Base-by-base conservation (phyloP, 2,888 invertebrate genomes). In the Ophioninae sp. region DNA sequence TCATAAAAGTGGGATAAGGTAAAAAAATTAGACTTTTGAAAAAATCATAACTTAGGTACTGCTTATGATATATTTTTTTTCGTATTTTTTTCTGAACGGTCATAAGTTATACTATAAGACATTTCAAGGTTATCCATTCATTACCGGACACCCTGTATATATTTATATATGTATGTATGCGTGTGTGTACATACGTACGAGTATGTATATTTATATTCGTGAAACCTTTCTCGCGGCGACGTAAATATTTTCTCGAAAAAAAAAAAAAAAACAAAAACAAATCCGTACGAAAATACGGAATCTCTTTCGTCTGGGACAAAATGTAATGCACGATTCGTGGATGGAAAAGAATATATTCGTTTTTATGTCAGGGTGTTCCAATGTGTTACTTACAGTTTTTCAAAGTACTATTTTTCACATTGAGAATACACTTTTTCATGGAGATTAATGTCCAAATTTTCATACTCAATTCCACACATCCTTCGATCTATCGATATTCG, bases 171-270 rank as follows among this genome's bases (percentile, higher is more conserved):
- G 30, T 30, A 30, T 30, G 30, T 30, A 30, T 30, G 30, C 30
- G 30, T 30, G 30, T 30, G 3, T 30, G 30, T 10, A 44, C 13
- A 9, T 13, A 51, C 9, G 13, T 6, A 9, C 13, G 58, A 58
- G 17, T 56, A 69, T 76, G 68, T 79, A 79, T 83, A 83, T 79
- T 77, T 76, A 67, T 83, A 83, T 79, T 76, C 72, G 58, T 83
- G 63, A 39, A 44, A 68, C 22, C 72, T 79, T 68, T 73, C 76
- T 73, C 56, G 72, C 61, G 71, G 71, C 30, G 64, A 79, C 56
- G 68, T 83, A 51, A 44, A 67, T 63, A 59, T 76, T 80, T 80
- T 76, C 13, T n/a, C n/a, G n/a, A n/a, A n/a, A n/a, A n/a, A n/a
- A n/a, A n/a, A n/a, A 8, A 22, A 73, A 65, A 75, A 51, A 9